Evolutionary conservation across 1,140 invertebrate genomes (phyloP), one percentile per base, ranked within the genome.

Genomic region (Lepidurus apus): DNA sequence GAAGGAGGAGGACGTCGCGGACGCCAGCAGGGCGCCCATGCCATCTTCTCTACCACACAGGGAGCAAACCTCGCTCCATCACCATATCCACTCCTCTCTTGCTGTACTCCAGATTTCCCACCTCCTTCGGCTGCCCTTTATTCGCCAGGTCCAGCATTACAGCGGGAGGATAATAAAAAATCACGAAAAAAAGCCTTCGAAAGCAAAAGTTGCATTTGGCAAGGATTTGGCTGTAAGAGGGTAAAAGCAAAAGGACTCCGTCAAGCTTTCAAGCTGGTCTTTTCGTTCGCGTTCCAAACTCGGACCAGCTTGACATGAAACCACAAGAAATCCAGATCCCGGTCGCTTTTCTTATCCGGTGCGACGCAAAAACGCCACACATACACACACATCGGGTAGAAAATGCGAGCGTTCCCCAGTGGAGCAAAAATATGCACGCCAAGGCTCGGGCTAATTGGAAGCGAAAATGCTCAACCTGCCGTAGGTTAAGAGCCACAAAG

Each of bases 11-110:
- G 53, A 65, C 53, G 53, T 65, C 53, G 53, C 53, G 53, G 53
- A 65, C 53, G 53, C 53, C 53, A 65, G 53, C 53, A 65, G 53
- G 53, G 53, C 53, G 53, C 53, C 53, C 53, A 65, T 65, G 53
- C 53, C 53, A 65, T 65, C 53, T 65, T 65, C 17, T n/a, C 17
- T 65, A 65, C 53, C 53, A 65, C 53, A 65, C 53, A 65, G 53
- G n/a, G 53, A 65, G 53, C 21, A 65, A 65, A 65, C 53, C 53
- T 21, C 53, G 21, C 17, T 65, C 53, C 53, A 21, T 9, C 21
- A 13, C 21, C 53, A 7, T 7, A 65, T 21, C 8, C 13, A n/a
- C 53, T 21, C 53, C 17, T 13, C 53, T 65, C 53, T 65, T 65
- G 34, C 34, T 21, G 8, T 13, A 47, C 6, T 65, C 53, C 53